phyloP scores from a whole-genome alignment of 30 jellyfish, hydroid and myxozoan genomes.

The Aurelia coerulea region DNA sequence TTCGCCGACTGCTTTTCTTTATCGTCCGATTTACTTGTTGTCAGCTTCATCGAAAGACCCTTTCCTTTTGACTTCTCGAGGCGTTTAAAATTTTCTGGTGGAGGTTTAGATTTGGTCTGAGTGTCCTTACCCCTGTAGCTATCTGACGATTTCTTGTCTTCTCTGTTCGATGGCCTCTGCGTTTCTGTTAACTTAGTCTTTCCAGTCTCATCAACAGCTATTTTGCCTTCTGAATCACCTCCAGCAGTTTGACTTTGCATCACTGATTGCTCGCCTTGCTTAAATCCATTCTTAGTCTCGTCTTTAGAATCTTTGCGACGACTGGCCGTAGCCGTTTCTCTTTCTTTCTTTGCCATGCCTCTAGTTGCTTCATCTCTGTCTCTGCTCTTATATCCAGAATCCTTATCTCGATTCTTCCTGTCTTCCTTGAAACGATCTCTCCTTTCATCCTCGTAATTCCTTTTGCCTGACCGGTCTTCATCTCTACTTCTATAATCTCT shows the following conservation, averaged over 20 bases:
- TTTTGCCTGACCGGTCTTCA: slow-evolving; percentile 6
- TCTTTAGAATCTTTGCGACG: not conserved
- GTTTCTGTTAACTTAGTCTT: slow-evolving; percentile 4
- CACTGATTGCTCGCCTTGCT: not conserved
- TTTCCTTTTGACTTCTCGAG: slow-evolving; percentile 55
- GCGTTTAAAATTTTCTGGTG: slow-evolving; percentile 56
- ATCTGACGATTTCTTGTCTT: slow-evolving; percentile 25
- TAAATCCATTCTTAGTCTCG: not conserved
- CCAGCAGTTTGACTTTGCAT: not conserved
- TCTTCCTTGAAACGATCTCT: not conserved
- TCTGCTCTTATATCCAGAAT: not conserved
- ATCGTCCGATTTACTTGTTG: slow-evolving; percentile 25
- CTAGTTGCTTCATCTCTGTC: not conserved
- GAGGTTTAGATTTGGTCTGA: slow-evolving; percentile 5
- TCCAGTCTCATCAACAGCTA: not conserved
- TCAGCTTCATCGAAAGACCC: slow-evolving; percentile 16
- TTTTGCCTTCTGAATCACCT: not conserved
- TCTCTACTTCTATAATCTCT: not conserved
- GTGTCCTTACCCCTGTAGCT: not conserved
- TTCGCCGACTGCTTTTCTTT: slow-evolving; percentile 17
- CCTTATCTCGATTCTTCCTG: not conserved
- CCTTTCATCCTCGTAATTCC: not conserved
- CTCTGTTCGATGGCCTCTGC: slow-evolving; percentile 15
- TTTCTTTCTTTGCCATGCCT: not conserved
- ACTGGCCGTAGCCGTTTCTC: not conserved